Evolutionary conservation across 2,797 vertebrate species (phyloP), one percentile per base, ranked within the genome.

Genomic region (Poeciliopsis infans): DNA sequence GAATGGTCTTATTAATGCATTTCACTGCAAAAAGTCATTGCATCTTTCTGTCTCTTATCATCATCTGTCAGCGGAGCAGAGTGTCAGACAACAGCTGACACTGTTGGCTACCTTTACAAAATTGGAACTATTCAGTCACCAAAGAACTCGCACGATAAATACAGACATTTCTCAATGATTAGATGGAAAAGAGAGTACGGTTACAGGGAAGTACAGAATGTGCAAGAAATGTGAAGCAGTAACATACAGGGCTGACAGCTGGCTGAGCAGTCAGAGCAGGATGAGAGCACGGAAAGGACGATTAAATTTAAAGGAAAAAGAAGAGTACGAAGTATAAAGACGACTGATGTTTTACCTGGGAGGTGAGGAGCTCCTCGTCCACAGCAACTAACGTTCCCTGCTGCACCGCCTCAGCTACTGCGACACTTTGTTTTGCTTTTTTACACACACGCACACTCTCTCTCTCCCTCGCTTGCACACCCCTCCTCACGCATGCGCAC

Each of bases 341-440:
- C 39, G 46, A 84, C 81, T 73, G 77, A 73, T 51, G 79, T 59
- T 85, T 89, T 93, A 94, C 94, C 94, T 95, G 87, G 74, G 84
- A 91, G 89, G 84, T 83, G 86, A 93, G 82, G 79, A 89, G 84
- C 88, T 81, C 83, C 87, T 86, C 82, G 86, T 87, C 89, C 87
- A 87, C 85, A 82, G 66, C 72, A 72, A 82, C 84, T 83, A 70
- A 79, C 79, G 79, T 74, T 85, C 82, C 91, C 91, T 86, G 91
- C 92, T 89, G 90, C 89, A 87, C 94, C 84, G 89, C 91, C 89
- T 92, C 86, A 53, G 93, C 89, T 89, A 95, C 95, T 96, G 95
- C 95, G 94, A 95, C 95, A 95, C 94, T 93, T 92, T 95, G 93
- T 95, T 95, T 94, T 93, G 91, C 94, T 93, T 92, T 88, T 68